Conservation (phyloP, 2,888 invertebrate genomes). For the Dendrolimus houi region DNA sequence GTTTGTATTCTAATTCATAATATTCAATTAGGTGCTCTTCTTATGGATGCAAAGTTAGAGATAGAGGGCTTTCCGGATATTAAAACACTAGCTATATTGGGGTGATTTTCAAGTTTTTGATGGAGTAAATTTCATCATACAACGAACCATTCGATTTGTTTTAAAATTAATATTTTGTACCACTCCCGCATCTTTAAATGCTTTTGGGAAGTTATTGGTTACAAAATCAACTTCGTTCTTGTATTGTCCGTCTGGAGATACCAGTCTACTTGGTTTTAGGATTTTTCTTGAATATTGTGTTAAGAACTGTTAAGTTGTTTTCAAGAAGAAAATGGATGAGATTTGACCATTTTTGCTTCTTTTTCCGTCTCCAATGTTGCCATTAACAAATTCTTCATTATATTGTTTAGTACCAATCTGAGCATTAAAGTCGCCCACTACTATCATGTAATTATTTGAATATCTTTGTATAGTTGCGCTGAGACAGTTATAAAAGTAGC, state of each 20-base stretch:
- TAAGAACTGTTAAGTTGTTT: slow-evolving; percentile 1
- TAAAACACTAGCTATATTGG: not conserved
- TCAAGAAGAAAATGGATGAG: not conserved
- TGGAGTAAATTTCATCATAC: not conserved
- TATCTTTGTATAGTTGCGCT: too few relatives aligned
- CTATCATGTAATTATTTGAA: too few relatives aligned
- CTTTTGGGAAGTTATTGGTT: not conserved
- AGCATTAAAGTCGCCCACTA: too few relatives aligned
- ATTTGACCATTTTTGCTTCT: not conserved
- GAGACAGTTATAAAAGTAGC: too few relatives aligned
- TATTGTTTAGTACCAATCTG: not conserved
- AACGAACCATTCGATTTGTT: not conserved
- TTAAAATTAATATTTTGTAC: not conserved
- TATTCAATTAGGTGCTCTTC: not conserved
- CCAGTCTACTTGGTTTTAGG: slow-evolving; percentile 1
- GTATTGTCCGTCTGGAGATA: not conserved
- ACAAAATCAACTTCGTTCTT: not conserved
- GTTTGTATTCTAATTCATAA: not conserved
- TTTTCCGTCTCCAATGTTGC: not conserved
- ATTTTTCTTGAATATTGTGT: slow-evolving; percentile 1
- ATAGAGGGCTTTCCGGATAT: not conserved
- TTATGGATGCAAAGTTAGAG: not conserved
- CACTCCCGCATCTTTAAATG: not conserved
- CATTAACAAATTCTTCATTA: not conserved
- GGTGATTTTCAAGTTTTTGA: not conserved